Percentiles rank a stretch among this genome's conserved stretches.
These are phyloP conservation scores for Parus major DNA, from an alignment of 2,113 vertebrate species.

Conservation along the genomic window DNA sequence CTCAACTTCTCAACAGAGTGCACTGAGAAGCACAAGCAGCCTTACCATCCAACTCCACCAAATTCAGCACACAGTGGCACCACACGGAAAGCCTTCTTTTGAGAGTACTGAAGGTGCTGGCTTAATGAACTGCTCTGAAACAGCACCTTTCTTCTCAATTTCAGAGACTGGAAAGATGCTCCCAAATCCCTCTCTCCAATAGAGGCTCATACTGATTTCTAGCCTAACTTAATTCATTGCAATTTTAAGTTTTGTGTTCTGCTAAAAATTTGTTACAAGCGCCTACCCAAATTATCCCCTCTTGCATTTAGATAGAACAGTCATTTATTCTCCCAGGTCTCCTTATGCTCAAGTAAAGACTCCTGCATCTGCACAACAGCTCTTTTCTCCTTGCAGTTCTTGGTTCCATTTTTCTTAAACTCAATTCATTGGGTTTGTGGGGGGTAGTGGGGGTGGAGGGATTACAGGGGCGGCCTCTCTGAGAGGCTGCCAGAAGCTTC, in stretches of 20 bases:
- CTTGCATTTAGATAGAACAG: background rate
- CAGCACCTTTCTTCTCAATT: background rate
- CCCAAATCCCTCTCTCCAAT: rapidly evolving
- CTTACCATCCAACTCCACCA: background rate
- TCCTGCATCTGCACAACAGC: rapidly evolving
- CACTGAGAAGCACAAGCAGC: background rate
- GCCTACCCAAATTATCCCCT: background rate
- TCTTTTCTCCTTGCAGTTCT: background rate
- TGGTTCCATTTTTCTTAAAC: background rate
- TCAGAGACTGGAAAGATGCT: background rate
- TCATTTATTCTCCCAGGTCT: background rate
- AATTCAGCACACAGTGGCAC: background rate
- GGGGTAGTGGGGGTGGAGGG: too few relatives aligned
- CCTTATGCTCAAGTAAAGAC: background rate
- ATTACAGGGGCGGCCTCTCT: background rate
- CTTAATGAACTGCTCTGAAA: background rate
- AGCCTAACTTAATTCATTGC: background rate
- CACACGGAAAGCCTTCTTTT: rapidly evolving
- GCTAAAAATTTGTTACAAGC: background rate
- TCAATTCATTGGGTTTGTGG: rapidly evolving
- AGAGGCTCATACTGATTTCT: background rate
- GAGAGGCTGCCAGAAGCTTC: background rate
- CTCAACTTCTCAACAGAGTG: background rate
- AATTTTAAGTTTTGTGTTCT: background rate
- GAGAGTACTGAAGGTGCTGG: background rate